A percentile compares a stretch with the other conserved stretches of the same genome.
Evolutionary conservation across 2,113 vertebrate species (phyloP).

Genomic region (Urocynchramus pylzowi): DNA sequence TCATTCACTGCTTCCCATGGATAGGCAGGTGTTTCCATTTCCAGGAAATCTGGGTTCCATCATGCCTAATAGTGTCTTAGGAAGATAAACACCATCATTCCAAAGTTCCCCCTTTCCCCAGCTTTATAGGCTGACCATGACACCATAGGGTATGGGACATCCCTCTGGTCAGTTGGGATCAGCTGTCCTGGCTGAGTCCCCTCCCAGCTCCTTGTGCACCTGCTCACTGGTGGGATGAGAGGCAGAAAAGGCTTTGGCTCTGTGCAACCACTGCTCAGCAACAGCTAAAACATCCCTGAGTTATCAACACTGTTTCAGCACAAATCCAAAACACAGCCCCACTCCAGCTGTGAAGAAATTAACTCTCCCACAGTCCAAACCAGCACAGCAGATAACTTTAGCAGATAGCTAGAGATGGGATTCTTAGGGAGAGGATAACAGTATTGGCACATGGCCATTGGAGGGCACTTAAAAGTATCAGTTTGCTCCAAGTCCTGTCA

Average conservation of each 20-base stretch:
- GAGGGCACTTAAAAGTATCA: constrained; percentile 15
- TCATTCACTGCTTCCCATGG: background rate
- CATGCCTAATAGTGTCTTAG: too few relatives aligned
- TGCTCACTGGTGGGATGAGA: background rate
- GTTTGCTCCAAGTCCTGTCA: constrained; percentile 5
- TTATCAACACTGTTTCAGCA: background rate
- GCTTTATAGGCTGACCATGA: background rate
- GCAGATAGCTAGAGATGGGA: background rate
- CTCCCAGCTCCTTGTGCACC: background rate
- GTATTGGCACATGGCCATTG: background rate
- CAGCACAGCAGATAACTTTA: background rate
- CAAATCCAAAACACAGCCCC: background rate
- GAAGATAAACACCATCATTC: background rate
- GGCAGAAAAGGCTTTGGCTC: background rate
- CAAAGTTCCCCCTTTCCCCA: background rate
- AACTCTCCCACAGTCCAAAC: background rate
- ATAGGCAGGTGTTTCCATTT: background rate
- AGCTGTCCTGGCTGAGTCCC: background rate
- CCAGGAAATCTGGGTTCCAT: background rate
- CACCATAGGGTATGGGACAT: too few relatives aligned
- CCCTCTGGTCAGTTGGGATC: background rate
- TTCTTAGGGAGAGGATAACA: background rate
- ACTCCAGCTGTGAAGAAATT: background rate
- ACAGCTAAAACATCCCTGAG: background rate
- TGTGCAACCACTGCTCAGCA: rapidly evolving